phyloP scores from a whole-genome alignment of 2,113 vertebrate genomes.

The Arvicanthis niloticus region DNA sequence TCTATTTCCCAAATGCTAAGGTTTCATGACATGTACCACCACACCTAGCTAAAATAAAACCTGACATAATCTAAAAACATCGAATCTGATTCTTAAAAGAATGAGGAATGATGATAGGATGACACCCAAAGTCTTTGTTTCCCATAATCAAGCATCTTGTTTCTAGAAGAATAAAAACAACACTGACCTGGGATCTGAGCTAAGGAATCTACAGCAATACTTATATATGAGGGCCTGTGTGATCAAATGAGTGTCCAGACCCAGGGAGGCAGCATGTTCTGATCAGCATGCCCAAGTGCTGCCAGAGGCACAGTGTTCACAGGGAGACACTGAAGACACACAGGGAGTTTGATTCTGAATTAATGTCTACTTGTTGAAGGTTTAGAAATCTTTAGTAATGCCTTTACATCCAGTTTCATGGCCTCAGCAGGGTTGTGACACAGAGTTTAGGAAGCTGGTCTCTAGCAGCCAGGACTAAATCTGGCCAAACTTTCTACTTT shows the following conservation, averaged over 20 bases:
- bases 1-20: neutral
- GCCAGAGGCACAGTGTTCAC: neutral
- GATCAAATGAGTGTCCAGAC: no score
- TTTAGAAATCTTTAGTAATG: neutral
- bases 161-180: neutral
- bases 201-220: neutral
- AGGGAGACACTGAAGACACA: neutral
- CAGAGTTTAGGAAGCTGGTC: neutral
- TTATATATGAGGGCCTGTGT: neutral
- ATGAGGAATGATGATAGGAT: neutral
- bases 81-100: neutral
- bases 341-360: neutral
- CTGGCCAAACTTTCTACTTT: neutral
- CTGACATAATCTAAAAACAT: neutral
- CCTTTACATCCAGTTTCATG: neutral
- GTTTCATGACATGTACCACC: neutral
- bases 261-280: no score
- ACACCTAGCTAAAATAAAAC: neutral
- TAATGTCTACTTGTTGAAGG: neutral
- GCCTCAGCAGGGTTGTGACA: neutral
- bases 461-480: neutral
- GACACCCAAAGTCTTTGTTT: neutral
- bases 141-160: neutral
- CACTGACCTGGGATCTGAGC: no score
- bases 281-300: no score